Evolutionary conservation across 2,113 vertebrate genomes (phyloP), one percentile per base, ranked within the genome.

Genomic region (Apteryx mantelli): DNA sequence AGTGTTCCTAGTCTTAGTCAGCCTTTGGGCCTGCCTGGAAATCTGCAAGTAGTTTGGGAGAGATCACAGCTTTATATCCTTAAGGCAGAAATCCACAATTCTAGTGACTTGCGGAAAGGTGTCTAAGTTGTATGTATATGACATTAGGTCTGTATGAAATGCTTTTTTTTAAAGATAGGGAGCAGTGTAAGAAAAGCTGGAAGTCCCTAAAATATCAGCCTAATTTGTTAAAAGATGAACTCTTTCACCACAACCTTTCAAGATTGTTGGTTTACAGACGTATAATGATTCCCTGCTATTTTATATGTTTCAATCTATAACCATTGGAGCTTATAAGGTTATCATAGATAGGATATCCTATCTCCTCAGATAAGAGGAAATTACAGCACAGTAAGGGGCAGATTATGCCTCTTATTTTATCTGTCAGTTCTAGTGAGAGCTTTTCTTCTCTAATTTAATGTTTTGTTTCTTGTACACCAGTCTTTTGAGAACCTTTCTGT

Each of bases 401-500:
- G 46, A 42, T 92, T 65, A 85, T 77, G 34, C 11, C 17, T 19
- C 28, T 81, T 93, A 46, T 77, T 40, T 60, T 77, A 94, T 15
- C 13, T 94, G 24, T 79, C 22, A 19, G 44, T 90, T 76, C 13
- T n/a, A 75, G 40, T 46, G 78, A 75, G 87, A 87, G 30, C 44
- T 95, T 91, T 82, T 82, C 58, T 97, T 80, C 44, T 28, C 82
- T 98, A 96, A 98, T 46, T 94, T 77, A 91, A 16, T 97, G 71
- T 97, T 93, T 96, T 97, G 95, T 93, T 94, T 76, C 91, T 93
- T 96, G 53, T 92, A 97, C 4, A 48, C 24, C 30, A 99, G 99
- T 99, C 99, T 80, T 99, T 98, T 97, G 99, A 99, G 98, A 99
- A 99, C 95, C 98, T 99, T 76, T 99, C 98, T 50, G 96, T 99